Percentiles rank a stretch among this genome's conserved stretches.
phyloP scores from a whole-genome alignment of 1,140 invertebrate genomes.

The Rhagoletis zephyria region DNA sequence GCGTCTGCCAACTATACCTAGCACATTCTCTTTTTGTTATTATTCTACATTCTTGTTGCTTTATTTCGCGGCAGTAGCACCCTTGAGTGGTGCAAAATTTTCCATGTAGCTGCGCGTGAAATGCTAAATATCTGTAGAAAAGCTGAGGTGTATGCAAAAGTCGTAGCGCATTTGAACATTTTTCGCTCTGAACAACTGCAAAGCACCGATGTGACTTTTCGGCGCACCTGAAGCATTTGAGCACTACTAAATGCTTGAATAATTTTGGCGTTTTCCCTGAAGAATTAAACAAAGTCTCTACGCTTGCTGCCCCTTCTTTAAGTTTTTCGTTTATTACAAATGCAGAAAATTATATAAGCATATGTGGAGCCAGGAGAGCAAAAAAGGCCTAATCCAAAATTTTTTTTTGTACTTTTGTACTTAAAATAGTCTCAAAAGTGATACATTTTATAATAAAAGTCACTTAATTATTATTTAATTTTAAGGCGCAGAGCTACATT shows the following conservation, averaged over 20 bases:
- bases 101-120: slow-evolving; percentile 43
- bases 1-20: background rate
- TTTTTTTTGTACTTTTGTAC: too few relatives aligned
- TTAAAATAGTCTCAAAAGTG: too few relatives aligned
- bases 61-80: background rate
- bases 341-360: too few relatives aligned
- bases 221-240: background rate
- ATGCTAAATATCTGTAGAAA: slow-evolving; percentile 19
- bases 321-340: too few relatives aligned
- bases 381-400: too few relatives aligned
- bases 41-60: background rate
- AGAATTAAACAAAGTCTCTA: background rate
- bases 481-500: too few relatives aligned
- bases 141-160: background rate
- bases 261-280: background rate
- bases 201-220: background rate
- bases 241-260: background rate
- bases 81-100: slow-evolving; percentile 23
- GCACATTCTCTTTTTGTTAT: background rate
- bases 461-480: too few relatives aligned
- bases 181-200: background rate
- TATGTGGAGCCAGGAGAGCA: too few relatives aligned
- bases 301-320: too few relatives aligned
- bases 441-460: too few relatives aligned
- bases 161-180: background rate